Evolutionary conservation across 2,113 vertebrate species (phyloP).

Genomic region (Chionomys nivalis): DNA sequence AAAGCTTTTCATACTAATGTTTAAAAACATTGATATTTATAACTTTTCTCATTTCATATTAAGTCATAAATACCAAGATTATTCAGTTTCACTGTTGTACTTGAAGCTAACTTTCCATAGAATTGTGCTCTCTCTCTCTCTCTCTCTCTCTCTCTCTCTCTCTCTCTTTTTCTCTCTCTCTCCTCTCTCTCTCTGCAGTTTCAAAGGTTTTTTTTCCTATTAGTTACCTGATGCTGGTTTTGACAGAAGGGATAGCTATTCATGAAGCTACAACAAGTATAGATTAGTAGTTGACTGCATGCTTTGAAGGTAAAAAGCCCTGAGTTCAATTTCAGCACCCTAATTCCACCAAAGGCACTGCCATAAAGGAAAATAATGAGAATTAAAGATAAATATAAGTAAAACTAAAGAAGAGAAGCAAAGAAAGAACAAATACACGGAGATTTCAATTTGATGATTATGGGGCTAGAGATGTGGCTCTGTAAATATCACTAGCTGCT

Average conservation of each 20-base stretch:
- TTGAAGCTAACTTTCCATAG: not conserved
- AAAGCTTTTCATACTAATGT: no score
- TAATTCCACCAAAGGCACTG: not conserved
- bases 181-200: not conserved
- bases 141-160: no score
- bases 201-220: not conserved
- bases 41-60: no score
- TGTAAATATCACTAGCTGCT: not conserved
- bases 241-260: not conserved
- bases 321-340: not conserved
- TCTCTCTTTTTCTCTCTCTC: rapidly evolving
- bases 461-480: not conserved
- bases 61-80: not conserved
- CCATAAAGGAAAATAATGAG: not conserved
- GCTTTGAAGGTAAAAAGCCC: no score
- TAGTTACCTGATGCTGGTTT: not conserved
- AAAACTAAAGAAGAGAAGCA: not conserved
- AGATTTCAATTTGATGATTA: not conserved
- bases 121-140: no score
- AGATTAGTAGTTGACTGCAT: no score
- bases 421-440: not conserved
- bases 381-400: not conserved
- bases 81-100: not conserved
- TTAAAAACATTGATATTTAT: no score
- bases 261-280: not conserved